These are phyloP conservation scores for Oxygymnocypris stewartii DNA, from an alignment of 2,113 vertebrate genomes.

Conservation along the genomic window DNA sequence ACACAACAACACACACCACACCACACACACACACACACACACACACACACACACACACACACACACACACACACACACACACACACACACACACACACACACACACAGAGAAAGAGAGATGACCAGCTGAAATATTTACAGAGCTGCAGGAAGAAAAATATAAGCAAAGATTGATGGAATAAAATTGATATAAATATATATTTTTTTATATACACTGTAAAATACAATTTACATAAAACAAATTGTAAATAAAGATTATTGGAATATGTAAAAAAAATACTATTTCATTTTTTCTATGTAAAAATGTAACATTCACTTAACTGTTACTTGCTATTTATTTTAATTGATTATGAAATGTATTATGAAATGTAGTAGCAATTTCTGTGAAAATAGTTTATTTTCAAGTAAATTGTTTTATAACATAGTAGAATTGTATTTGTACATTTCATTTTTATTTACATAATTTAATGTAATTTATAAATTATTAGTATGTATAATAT, in stretches of 20 bases:
- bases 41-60: too few species aligned
- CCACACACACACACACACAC: constrained; percentile 50
- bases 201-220: too few species aligned
- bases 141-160: constrained; percentile 76
- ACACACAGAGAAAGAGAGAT: constrained; percentile 72
- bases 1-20: constrained; percentile 84
- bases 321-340: too few species aligned
- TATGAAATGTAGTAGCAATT: too few species aligned
- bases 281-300: too few species aligned
- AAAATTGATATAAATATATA: constrained; percentile 2
- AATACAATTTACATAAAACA: too few species aligned
- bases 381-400: too few species aligned
- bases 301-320: too few species aligned
- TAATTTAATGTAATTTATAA: background rate
- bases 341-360: too few species aligned
- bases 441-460: background rate
- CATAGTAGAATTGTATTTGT: too few species aligned
- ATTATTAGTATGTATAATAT: background rate
- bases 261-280: too few species aligned
- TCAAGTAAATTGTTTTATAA: background rate
- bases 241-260: too few species aligned
- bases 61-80: constrained; percentile 64
- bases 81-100: constrained; percentile 75
- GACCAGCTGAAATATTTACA: constrained; percentile 96
- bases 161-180: constrained; percentile 73